Percentiles rank a stretch among this genome's conserved stretches.
Conservation (phyloP, 2,888 invertebrate genomes). For the Drosophila falleni region DNA sequence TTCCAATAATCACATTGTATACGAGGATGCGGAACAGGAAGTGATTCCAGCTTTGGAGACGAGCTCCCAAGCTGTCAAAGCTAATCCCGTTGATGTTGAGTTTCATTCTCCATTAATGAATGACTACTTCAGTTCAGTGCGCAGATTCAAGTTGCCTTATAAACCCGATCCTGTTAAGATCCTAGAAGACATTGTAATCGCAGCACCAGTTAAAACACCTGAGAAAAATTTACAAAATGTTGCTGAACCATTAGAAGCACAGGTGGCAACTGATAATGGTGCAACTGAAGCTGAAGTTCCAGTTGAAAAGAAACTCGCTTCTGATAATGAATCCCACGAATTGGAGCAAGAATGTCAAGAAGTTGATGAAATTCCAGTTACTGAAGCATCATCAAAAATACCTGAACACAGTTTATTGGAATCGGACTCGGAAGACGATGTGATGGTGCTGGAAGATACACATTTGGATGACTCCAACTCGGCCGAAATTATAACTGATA, state of each 20-base stretch:
- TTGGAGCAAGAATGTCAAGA: neutral
- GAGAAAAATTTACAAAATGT: neutral
- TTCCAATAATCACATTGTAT: constrained; percentile 18
- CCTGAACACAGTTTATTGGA: constrained; percentile 39
- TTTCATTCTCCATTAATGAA: constrained; percentile 50
- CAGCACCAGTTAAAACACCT: neutral
- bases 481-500: constrained; percentile 40
- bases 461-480: constrained; percentile 50
- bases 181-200: constrained; percentile 57
- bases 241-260: constrained; percentile 2
- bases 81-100: neutral
- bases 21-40: neutral
- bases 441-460: constrained; percentile 67
- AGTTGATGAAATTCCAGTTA: neutral
- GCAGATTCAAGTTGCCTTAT: constrained; percentile 48
- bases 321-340: neutral
- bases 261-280: neutral
- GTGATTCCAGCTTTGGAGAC: neutral
- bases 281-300: constrained; percentile 7
- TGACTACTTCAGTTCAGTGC: constrained; percentile 21
- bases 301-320: no score
- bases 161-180: constrained; percentile 36
- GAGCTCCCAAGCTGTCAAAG: neutral
- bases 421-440: constrained; percentile 68
- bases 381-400: neutral